A percentile compares a stretch with the other conserved stretches of the same genome.
These are phyloP conservation scores for Phylloscopus trochiloides DNA, from an alignment of 2,113 vertebrate species.

Conservation along the genomic window DNA sequence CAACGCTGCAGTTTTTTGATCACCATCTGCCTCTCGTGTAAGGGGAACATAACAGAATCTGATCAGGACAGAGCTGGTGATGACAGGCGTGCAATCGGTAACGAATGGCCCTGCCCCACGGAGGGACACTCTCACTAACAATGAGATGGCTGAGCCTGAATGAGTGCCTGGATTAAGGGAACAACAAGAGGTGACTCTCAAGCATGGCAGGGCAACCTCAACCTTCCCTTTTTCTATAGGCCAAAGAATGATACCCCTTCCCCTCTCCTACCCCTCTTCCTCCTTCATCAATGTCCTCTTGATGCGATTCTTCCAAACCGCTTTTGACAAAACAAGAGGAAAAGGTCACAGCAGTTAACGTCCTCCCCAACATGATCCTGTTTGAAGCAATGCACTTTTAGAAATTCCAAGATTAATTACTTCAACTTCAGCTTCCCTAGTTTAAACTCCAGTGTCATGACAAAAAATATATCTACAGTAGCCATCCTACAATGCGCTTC, in stretches of 20 bases:
- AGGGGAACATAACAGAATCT: background rate
- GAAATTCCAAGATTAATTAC: constrained; percentile 36
- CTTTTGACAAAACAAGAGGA: constrained; percentile 42
- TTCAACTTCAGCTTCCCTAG: background rate
- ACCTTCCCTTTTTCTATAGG: background rate
- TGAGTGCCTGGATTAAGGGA: background rate
- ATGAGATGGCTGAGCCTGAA: background rate
- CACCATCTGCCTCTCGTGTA: background rate
- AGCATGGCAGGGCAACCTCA: background rate
- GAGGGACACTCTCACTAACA: background rate
- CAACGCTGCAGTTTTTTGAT: background rate
- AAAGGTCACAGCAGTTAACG: constrained; percentile 60
- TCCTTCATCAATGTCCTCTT: constrained; percentile 21
- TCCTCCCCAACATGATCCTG: background rate
- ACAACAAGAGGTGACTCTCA: background rate
- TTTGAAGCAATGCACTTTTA: constrained; percentile 38
- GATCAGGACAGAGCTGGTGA: background rate
- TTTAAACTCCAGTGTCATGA: background rate
- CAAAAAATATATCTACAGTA: background rate
- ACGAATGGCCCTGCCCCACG: background rate
- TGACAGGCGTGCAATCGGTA: background rate
- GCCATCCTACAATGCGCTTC: background rate
- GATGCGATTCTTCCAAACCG: constrained; percentile 15
- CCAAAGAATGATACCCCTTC: background rate
- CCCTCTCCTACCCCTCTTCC: background rate